Evolutionary conservation across 2,888 invertebrate genomes (phyloP).

Genomic region (Flabesymbios commensalis): DNA sequence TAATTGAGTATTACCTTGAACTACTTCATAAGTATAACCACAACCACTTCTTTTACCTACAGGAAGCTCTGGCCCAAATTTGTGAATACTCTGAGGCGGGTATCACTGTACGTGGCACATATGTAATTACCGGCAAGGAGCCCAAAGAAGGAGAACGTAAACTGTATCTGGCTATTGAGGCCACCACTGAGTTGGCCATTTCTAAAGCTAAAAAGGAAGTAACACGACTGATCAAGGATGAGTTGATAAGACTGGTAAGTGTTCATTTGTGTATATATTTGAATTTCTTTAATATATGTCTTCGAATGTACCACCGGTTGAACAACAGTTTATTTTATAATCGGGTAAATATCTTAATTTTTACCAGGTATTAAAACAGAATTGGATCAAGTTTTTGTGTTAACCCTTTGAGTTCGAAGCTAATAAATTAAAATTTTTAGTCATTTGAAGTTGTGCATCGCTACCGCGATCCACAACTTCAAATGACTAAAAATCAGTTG

Average conservation of each 20-base stretch:
- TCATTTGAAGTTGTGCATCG: too few species aligned
- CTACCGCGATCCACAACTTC: too few species aligned
- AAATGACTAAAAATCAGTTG: too few species aligned
- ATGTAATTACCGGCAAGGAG: constrained; percentile 86
- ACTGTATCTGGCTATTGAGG: constrained; percentile 97
- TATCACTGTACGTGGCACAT: constrained; percentile 95
- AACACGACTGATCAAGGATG: constrained; percentile 96
- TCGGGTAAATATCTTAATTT: neutral
- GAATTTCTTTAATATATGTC: neutral
- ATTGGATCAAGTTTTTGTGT: too few species aligned
- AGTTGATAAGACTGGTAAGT: constrained; percentile 79
- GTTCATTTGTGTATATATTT: neutral
- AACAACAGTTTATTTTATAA: neutral
- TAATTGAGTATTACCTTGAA: too few species aligned
- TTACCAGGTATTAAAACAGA: neutral
- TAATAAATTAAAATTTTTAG: too few species aligned
- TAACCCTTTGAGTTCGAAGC: too few species aligned
- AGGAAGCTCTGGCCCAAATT: constrained; percentile 96
- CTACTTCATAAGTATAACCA: too few species aligned
- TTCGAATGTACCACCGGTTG: neutral
- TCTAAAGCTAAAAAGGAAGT: constrained; percentile 73
- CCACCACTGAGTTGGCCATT: constrained; percentile 88
- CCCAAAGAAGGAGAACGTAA: constrained; percentile 74
- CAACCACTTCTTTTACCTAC: constrained; percentile 42
- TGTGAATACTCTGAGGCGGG: constrained; percentile 99